A percentile compares a stretch with the other conserved stretches of the same genome.
These are phyloP conservation scores for Cyprichromis sp. DNA, from an alignment of 2,113 vertebrate species.

Conservation along the genomic window DNA sequence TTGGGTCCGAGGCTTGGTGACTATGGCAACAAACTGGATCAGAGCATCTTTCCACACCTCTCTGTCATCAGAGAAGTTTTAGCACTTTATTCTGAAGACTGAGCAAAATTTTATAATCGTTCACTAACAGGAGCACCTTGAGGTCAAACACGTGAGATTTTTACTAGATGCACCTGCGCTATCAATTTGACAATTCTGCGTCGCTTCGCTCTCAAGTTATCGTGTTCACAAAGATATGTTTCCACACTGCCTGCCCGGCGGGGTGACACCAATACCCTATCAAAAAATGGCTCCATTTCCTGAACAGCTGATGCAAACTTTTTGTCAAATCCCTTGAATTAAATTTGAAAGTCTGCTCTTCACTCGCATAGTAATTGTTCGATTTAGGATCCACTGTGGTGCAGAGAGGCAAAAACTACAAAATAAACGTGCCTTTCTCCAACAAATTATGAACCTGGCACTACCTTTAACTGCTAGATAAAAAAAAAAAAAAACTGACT, in stretches of 20 bases:
- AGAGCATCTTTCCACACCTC: background rate
- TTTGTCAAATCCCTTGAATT: background rate
- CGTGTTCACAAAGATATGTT: background rate
- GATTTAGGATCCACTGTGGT: background rate
- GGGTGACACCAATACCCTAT: background rate
- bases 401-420: background rate
- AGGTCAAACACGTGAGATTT: background rate
- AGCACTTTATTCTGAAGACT: background rate
- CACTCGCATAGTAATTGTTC: background rate
- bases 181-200: background rate
- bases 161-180: background rate
- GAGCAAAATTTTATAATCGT: background rate
- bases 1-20: background rate
- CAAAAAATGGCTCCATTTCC: background rate
- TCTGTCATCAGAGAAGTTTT: background rate
- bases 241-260: background rate
- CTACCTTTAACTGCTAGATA: background rate
- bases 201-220: background rate
- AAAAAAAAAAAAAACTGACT: background rate
- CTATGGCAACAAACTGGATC: background rate
- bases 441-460: background rate
- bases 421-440: background rate
- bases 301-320: background rate
- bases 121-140: background rate
- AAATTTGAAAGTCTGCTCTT: background rate